phyloP scores from a whole-genome alignment of 2,113 vertebrate species.

The Zosterops borbonicus region DNA sequence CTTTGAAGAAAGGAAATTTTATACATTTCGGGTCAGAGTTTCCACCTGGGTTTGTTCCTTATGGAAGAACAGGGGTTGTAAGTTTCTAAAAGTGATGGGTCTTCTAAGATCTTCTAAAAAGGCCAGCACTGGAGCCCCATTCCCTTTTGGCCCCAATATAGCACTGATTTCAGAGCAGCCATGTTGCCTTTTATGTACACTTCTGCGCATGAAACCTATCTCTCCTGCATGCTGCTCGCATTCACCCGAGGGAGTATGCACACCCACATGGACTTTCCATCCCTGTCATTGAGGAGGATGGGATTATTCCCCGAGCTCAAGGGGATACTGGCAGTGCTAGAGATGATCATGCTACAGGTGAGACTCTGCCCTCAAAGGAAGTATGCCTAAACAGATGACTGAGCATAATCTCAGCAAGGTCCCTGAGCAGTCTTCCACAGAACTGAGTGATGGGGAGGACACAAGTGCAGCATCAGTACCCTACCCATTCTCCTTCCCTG shows the following conservation, averaged over 20 bases:
- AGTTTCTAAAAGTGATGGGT: conserved; percentile 28
- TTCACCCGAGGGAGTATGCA: rapidly evolving
- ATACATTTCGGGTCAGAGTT: conserved; percentile 25
- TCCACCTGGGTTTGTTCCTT: conserved; percentile 58
- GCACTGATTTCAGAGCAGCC: background rate
- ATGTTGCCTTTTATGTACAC: background rate
- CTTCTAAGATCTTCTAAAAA: background rate
- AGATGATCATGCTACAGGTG: background rate
- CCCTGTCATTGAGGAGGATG: rapidly evolving
- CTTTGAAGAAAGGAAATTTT: conserved; percentile 66
- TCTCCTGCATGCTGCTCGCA: background rate
- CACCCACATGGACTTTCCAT: background rate
- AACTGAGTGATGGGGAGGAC: background rate
- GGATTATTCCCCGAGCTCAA: background rate
- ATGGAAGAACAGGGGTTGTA: background rate
- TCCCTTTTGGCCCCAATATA: background rate
- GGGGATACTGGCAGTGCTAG: rapidly evolving
- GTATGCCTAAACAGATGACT: background rate
- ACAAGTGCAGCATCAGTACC: background rate
- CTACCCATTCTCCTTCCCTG: background rate
- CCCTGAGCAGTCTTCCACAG: background rate
- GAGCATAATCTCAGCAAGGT: background rate
- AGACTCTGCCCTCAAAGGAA: background rate
- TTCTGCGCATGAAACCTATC: background rate
- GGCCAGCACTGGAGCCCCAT: rapidly evolving